Evolutionary conservation across 2,888 invertebrate species (phyloP).

Genomic region (Cynaeus angustus): DNA sequence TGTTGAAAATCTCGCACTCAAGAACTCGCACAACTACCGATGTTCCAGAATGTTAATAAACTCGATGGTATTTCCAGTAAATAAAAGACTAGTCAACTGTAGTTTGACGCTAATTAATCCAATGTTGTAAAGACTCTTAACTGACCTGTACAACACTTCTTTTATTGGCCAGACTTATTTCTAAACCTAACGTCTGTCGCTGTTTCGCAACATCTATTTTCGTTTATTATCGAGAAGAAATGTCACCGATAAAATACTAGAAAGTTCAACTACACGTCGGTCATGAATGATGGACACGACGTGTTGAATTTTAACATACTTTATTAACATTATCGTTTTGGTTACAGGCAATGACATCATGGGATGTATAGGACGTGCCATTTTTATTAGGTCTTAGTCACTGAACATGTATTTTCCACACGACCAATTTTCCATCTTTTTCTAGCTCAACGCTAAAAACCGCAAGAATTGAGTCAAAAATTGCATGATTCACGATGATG

Average conservation of each 20-base stretch:
- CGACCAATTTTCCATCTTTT: slow-evolving; percentile 33
- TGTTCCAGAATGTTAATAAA: slow-evolving; percentile 28
- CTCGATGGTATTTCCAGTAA: slow-evolving; percentile 26
- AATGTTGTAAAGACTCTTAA: slow-evolving; percentile 14
- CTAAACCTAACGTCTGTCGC: no score
- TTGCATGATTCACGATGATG: slow-evolving; percentile 35
- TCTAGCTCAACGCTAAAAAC: slow-evolving; percentile 20
- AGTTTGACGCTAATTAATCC: slow-evolving; percentile 26
- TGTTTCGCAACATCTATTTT: no score
- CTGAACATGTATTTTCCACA: slow-evolving; percentile 39
- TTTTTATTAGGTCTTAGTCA: slow-evolving; percentile 45
- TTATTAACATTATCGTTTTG: slow-evolving; percentile 42
- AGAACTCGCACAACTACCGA: not conserved
- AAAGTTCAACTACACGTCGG: no score
- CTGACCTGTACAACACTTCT: slow-evolving; percentile 28
- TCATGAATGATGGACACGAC: not conserved
- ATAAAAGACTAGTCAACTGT: slow-evolving; percentile 25
- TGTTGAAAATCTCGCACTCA: not conserved
- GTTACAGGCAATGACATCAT: slow-evolving; percentile 46
- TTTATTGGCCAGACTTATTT: not conserved
- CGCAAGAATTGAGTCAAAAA: slow-evolving; percentile 9
- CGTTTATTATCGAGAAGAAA: not conserved
- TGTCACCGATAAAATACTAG: no score
- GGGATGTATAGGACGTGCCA: slow-evolving; percentile 49
- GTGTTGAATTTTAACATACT: slow-evolving; percentile 30